Evolutionary conservation across 1,140 invertebrate species (phyloP).

Genomic region (Brachionus koreanus): DNA sequence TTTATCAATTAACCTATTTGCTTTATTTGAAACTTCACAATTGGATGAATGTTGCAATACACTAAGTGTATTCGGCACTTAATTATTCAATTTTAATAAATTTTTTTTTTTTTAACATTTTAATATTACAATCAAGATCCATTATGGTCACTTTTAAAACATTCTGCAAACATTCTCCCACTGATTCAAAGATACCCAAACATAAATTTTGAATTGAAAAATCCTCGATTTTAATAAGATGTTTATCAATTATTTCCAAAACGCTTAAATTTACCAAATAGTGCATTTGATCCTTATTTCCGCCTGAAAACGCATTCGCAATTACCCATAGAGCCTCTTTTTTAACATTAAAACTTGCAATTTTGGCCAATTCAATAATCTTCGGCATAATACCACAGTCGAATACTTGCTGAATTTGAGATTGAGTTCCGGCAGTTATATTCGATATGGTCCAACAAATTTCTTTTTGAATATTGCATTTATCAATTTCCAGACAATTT

Average conservation of each 20-base stretch:
- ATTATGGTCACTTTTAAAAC: neutral
- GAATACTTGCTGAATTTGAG: constrained; percentile 93
- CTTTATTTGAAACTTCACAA: neutral
- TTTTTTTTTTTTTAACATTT: neutral
- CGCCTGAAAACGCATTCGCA: constrained; percentile 57
- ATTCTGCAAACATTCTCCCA: neutral
- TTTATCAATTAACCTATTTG: neutral
- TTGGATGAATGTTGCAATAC: neutral
- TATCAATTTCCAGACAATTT: constrained; percentile 77
- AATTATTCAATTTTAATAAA: neutral
- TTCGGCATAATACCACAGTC: constrained; percentile 89
- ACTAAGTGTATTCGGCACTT: neutral
- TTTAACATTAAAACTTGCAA: constrained; percentile 57
- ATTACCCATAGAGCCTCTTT: constrained; percentile 58
- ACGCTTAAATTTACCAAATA: constrained; percentile 51
- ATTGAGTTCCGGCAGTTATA: constrained; percentile 89
- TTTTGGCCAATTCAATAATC: constrained; percentile 68
- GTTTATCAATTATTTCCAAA: neutral
- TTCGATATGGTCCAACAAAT: constrained; percentile 98
- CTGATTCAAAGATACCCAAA: constrained; percentile 43
- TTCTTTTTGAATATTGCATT: constrained; percentile 80
- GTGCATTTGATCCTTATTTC: constrained; percentile 54
- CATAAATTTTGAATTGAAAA: constrained; percentile 52
- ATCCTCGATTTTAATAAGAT: constrained; percentile 51
- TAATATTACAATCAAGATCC: neutral